Evolutionary conservation across 2,113 vertebrate genomes (phyloP).

Genomic region (Dryoscopus gambensis): DNA sequence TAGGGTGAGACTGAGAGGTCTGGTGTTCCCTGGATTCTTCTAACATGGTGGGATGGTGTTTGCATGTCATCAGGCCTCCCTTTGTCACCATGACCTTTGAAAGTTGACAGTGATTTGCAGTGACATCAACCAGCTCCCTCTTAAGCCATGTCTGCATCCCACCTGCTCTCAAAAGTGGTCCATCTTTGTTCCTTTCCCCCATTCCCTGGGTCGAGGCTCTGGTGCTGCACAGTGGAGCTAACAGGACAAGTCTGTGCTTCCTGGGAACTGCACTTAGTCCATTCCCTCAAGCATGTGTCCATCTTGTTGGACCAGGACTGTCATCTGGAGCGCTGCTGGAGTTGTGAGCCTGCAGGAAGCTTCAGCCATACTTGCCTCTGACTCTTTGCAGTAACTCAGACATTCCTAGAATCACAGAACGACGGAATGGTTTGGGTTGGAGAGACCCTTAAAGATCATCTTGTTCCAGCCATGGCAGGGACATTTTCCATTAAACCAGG

Average conservation of each 20-base stretch:
- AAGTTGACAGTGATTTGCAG: background rate
- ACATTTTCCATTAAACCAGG: background rate
- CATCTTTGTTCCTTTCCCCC: background rate
- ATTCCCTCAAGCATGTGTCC: accelerated
- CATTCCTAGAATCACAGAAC: background rate
- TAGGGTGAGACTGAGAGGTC: background rate
- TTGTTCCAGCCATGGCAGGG: background rate
- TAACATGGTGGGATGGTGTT: background rate
- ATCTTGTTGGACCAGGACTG: background rate
- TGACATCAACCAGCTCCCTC: background rate
- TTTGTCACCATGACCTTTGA: background rate
- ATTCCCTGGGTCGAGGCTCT: background rate
- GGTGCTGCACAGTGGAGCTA: background rate
- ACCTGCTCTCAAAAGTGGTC: background rate
- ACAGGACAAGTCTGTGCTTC: background rate
- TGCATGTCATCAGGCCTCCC: background rate
- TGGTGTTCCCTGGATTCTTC: background rate
- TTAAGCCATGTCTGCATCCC: background rate
- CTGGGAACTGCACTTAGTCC: background rate
- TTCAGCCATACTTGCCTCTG: background rate
- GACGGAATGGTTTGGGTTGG: background rate
- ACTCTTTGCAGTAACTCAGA: background rate
- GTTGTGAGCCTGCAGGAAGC: background rate
- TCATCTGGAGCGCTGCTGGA: accelerated
- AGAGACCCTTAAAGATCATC: background rate